Evolutionary conservation across 2,113 vertebrate genomes (phyloP), one percentile per base, ranked within the genome.

Genomic region (Toxotes chatareus): DNA sequence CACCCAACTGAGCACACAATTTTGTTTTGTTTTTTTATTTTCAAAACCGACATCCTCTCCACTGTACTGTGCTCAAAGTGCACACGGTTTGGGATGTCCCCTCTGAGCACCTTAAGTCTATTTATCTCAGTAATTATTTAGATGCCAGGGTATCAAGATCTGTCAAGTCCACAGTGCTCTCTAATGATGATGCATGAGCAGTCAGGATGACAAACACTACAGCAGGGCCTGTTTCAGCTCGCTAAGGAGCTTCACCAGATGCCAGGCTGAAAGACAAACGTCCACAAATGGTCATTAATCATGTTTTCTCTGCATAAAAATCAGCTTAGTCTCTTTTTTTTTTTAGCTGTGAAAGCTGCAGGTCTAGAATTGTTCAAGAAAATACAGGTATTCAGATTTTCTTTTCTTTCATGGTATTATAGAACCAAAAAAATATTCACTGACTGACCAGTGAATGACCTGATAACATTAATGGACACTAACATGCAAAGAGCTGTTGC

Each of bases 151-250:
- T 88, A 89, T 89, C 77, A 76, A 75, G 87, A 76, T 12, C 85
- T 85, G 91, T 91, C 67, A 72, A 36, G 76, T 73, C 80, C 85
- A 21, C 80, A 17, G 83, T 73, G 82, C 76, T 86, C 70, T 4
- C 85, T 94, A 95, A 95, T 94, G 94, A 92, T 93, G 94, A 95
- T 81, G 85, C 90, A 95, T 92, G 91, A 89, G 90, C 83, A 82
- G 92, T 90, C 92, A 73, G 87, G 82, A 76, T 88, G 91, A 91
- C 91, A 91, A 89, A 93, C 91, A 88, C 86, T 88, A 86, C 85
- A 89, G 92, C 90, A 79, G 87, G 86, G 87, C 89, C 86, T 93
- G 91, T 92, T 87, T 77, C 86, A 84, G 89, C 93, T 92, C 46
- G 92, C 88, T 83, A 72, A 64, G 84, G 85, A 90, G 88, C 84